Base-by-base conservation (phyloP, 1,140 invertebrate species). In the Theocolax elegans region DNA sequence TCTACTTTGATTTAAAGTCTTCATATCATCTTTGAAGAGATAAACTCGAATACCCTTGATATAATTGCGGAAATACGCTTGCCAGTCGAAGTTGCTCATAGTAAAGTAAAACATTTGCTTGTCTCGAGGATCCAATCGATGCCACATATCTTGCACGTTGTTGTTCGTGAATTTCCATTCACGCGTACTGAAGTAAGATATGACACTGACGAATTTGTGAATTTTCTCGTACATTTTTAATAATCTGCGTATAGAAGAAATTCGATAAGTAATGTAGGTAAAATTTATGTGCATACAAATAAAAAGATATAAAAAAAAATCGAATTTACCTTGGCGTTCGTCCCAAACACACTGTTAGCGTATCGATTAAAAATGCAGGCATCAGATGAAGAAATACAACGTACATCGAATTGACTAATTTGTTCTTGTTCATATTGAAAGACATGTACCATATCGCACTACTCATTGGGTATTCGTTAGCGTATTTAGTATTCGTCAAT, bases 141-240 rank as follows among this genome's bases (percentile, higher is more conserved):
- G 70, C 84, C 88, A 89, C 29, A 95, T 77, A 17, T 76, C 78
- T 54, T 87, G 77, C 0, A 92, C 82, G 79, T 92, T 91, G 27
- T 88, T 79, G 71, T 91, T 92, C 19, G 88, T 84, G 80, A 94
- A 95, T 2, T 85, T 79, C 90, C 94, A 95, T 74, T 92, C 88
- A 38, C 87, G 80, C 1, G 88, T 90, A 19, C 89, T 90, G 82
- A 96, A 96, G 75, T 91, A 92, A 13, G 91, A 88, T 17, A 96
- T 83, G 0, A 92, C 89, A 3, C 87, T 81, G 0, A 90, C 86
- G 48, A 94, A 93, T 78, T 91, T 91, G 74, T 93, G 89, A 38
- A 96, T 89, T 81, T 93, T 94, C 53, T 88, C 87, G 77, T 95
- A 94, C 19, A 92, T 87, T 72, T 90, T 90, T 62, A 91, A 80